phyloP scores from a whole-genome alignment of 1,140 invertebrate species.

The Orius insidiosus region DNA sequence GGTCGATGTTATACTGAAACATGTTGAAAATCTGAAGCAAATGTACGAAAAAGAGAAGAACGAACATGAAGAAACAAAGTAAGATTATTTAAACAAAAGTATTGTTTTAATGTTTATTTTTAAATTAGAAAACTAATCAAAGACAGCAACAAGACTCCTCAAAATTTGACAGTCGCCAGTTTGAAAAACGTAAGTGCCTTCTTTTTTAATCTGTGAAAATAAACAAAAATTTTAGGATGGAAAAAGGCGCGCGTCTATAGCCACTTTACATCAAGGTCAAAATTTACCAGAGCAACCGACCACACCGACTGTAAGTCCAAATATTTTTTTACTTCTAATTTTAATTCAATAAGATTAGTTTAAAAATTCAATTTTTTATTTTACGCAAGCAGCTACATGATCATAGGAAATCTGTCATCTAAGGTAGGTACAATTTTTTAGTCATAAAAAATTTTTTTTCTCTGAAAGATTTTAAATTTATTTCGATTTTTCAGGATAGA shows the following conservation, averaged over 20 bases:
- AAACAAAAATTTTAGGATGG: slow-evolving; percentile 13
- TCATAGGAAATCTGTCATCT: slow-evolving; percentile 15
- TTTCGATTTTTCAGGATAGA: slow-evolving; percentile 7
- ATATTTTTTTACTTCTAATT: not conserved
- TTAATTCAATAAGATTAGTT: slow-evolving; percentile 1
- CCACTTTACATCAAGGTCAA: slow-evolving; percentile 15
- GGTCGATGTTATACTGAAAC: slow-evolving; percentile 32
- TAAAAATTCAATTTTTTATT: not conserved
- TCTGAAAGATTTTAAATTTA: not conserved
- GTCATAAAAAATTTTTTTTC: not conserved
- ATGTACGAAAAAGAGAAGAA: slow-evolving; percentile 17
- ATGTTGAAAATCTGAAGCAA: slow-evolving; percentile 33
- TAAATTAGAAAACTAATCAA: slow-evolving; percentile 13
- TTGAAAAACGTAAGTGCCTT: slow-evolving; percentile 13
- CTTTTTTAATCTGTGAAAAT: not conserved
- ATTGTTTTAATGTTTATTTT: not conserved
- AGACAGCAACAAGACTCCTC: slow-evolving; percentile 11
- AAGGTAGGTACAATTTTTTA: slow-evolving; percentile 13
- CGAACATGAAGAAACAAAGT: slow-evolving; percentile 20
- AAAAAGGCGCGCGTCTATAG: slow-evolving; percentile 16
- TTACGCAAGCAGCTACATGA: slow-evolving; percentile 14
- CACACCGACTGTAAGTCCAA: slow-evolving; percentile 13
- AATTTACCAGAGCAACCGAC: slow-evolving; percentile 2
- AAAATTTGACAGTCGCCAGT: not conserved
- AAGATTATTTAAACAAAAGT: slow-evolving; percentile 1